Evolutionary conservation across 2,113 vertebrate species (phyloP).

Genomic region (Pseudorectes ferrugineus): DNA sequence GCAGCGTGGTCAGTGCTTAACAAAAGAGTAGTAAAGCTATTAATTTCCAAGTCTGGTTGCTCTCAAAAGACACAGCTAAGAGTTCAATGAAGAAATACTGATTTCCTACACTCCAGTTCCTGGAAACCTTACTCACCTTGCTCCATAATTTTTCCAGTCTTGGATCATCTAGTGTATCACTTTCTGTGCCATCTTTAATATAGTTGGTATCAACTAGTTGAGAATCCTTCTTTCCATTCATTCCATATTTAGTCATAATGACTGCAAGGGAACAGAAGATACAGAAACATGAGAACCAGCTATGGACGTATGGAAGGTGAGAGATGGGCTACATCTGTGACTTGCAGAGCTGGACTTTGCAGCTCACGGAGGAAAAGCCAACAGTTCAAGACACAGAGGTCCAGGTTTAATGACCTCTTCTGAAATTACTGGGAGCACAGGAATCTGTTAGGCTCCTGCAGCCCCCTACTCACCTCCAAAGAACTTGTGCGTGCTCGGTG

Average conservation of each 20-base stretch:
- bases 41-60: neutral
- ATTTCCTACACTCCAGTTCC: neutral
- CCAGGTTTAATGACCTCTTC: neutral
- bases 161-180: constrained; percentile 86
- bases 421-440: neutral
- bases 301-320: neutral
- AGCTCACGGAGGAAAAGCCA: neutral
- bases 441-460: neutral
- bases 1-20: neutral
- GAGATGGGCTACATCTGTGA: neutral
- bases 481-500: neutral
- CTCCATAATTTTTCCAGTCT: constrained; percentile 94
- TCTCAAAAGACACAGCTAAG: neutral
- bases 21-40: neutral
- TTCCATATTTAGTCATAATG: constrained; percentile 90
- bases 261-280: constrained; percentile 67
- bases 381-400: neutral
- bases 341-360: neutral
- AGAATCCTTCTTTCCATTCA: constrained; percentile 89
- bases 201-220: constrained; percentile 78
- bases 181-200: constrained; percentile 75
- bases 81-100: neutral
- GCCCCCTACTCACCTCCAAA: neutral
- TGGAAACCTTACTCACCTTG: constrained; percentile 74
- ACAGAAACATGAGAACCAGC: neutral